Evolutionary conservation across 1,140 invertebrate genomes (phyloP).

Genomic region (Trinorchestia longiramus): DNA sequence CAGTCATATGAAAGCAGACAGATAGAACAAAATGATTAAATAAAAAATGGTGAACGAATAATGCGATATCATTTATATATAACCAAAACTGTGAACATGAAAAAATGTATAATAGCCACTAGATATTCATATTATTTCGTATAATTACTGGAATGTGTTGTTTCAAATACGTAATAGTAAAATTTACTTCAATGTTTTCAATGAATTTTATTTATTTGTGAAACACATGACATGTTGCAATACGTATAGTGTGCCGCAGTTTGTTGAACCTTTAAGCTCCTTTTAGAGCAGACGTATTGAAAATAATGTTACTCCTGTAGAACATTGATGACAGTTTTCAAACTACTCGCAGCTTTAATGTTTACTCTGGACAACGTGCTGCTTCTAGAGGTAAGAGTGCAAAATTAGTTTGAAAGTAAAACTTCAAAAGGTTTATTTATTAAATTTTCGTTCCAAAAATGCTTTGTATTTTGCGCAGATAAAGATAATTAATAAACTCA

Average conservation of each 20-base stretch:
- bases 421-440: background rate
- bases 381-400: background rate
- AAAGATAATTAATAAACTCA: background rate
- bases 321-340: background rate
- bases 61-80: too few relatives aligned
- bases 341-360: background rate
- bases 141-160: background rate
- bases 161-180: background rate
- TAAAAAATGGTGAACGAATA: too few relatives aligned
- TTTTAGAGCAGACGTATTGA: background rate
- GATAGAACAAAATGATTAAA: too few relatives aligned
- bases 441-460: background rate
- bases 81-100: too few relatives aligned
- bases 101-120: background rate
- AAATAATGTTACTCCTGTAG: background rate
- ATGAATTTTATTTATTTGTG: background rate
- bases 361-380: background rate
- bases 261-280: background rate
- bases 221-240: background rate
- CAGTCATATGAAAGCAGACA: too few relatives aligned
- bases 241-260: background rate
- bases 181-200: background rate
- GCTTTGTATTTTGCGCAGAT: background rate
- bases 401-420: background rate
- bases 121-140: background rate